Percentiles rank a stretch among this genome's conserved stretches.
Evolutionary conservation across 2,888 invertebrate species (phyloP).

Genomic region (Empis livida): DNA sequence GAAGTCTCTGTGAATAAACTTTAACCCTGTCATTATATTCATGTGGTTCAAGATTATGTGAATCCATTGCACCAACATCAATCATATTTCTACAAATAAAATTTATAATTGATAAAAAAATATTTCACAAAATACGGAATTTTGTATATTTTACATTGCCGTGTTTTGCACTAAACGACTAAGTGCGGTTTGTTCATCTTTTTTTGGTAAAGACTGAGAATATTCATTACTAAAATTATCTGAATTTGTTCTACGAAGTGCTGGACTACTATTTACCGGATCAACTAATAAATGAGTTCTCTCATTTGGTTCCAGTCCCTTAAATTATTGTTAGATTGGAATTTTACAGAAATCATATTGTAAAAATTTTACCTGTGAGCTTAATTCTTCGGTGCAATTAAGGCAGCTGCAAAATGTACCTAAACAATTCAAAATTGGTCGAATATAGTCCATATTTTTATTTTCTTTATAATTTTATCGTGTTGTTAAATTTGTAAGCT

Average conservation of each 20-base stretch:
- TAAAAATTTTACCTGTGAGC: slow-evolving; percentile 21
- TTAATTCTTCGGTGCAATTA: slow-evolving; percentile 29
- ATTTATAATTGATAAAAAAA: not conserved
- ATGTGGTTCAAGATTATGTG: slow-evolving; percentile 76
- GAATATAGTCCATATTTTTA: slow-evolving; percentile 28
- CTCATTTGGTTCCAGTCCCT: slow-evolving; percentile 46
- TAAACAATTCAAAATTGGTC: slow-evolving; percentile 27
- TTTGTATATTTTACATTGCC: slow-evolving; percentile 54
- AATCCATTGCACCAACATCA: slow-evolving; percentile 83
- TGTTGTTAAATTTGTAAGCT: no score
- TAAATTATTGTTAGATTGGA: not conserved
- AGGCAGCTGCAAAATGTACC: slow-evolving; percentile 29
- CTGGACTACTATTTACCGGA: slow-evolving; percentile 60
- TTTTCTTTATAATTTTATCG: not conserved
- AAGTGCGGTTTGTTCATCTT: slow-evolving; percentile 84
- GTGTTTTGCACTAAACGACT: slow-evolving; percentile 82
- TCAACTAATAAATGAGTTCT: slow-evolving; percentile 67
- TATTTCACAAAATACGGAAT: no score
- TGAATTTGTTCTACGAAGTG: slow-evolving; percentile 58
- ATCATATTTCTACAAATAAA: slow-evolving; percentile 64
- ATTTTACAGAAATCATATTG: not conserved
- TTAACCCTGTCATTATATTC: slow-evolving; percentile 75
- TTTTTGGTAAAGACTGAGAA: slow-evolving; percentile 53
- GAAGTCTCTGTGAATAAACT: slow-evolving; percentile 47
- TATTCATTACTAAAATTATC: slow-evolving; percentile 50